Percentiles rank a stretch among this genome's conserved stretches.
These are phyloP conservation scores for Epistrophe grossulariae DNA, from an alignment of 2,888 invertebrate species.

Conservation along the genomic window DNA sequence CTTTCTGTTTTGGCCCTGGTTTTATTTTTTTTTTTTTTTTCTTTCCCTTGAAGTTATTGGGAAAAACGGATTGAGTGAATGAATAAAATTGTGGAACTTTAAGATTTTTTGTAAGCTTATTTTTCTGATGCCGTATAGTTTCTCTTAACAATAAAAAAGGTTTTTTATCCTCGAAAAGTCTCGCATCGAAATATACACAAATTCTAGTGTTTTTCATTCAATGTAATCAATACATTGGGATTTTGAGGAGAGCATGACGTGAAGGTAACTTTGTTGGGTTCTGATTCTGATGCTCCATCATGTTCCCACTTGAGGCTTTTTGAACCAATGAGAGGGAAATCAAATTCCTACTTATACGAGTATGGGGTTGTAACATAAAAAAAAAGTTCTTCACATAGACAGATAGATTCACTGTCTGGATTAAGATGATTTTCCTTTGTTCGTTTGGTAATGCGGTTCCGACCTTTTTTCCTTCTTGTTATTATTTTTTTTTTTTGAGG, in stretches of 20 bases:
- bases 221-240: constrained; percentile 56
- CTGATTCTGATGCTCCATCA: constrained; percentile 11
- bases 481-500: constrained; percentile 30
- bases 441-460: constrained; percentile 51
- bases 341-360: constrained; percentile 42
- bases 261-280: constrained; percentile 47
- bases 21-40: constrained; percentile 29
- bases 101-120: constrained; percentile 48
- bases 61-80: constrained; percentile 46
- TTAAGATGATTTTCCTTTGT: constrained; percentile 36
- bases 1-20: constrained; percentile 28
- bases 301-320: constrained; percentile 41
- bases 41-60: constrained; percentile 1
- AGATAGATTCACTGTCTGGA: constrained; percentile 23
- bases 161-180: constrained; percentile 37
- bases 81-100: constrained; percentile 48
- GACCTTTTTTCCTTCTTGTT: constrained; percentile 42
- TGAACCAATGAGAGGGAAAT: constrained; percentile 45
- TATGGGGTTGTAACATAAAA: not conserved
- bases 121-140: constrained; percentile 53
- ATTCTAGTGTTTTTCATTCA: constrained; percentile 50
- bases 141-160: constrained; percentile 30
- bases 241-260: constrained; percentile 22
- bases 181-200: constrained; percentile 5
- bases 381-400: constrained; percentile 42